Evolutionary conservation across 2,113 vertebrate genomes (phyloP).

Genomic region (Neomonachus schauinslandi): DNA sequence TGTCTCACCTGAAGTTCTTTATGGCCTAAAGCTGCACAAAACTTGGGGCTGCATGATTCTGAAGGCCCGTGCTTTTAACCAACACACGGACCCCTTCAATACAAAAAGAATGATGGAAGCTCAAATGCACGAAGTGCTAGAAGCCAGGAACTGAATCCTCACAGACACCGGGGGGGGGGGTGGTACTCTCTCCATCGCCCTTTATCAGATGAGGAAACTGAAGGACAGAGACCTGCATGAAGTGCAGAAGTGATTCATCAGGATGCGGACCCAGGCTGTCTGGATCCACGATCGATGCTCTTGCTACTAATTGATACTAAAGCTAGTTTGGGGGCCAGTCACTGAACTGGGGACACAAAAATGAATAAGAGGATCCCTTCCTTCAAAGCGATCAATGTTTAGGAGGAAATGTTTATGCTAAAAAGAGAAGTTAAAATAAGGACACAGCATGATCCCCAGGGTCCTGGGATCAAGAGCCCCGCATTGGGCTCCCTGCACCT

Average conservation of each 20-base stretch:
- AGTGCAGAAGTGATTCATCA: background rate
- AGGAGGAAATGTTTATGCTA: background rate
- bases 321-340: background rate
- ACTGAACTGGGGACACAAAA: background rate
- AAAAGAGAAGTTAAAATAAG: background rate
- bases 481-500: background rate
- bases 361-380: background rate
- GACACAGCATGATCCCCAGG: background rate
- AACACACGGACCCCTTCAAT: too few species aligned
- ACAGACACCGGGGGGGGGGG: rapidly evolving
- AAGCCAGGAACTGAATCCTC: background rate
- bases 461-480: background rate
- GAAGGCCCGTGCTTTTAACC: background rate
- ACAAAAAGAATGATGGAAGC: background rate
- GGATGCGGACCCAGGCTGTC: background rate
- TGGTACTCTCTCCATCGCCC: too few species aligned
- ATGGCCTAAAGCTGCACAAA: background rate
- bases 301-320: background rate
- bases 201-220: background rate
- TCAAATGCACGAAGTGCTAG: background rate
- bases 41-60: background rate
- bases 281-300: rapidly evolving
- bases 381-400: background rate
- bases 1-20: background rate
- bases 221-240: background rate